Conservation (phyloP, 2,888 invertebrate genomes). For the Nomada fabriciana region DNA sequence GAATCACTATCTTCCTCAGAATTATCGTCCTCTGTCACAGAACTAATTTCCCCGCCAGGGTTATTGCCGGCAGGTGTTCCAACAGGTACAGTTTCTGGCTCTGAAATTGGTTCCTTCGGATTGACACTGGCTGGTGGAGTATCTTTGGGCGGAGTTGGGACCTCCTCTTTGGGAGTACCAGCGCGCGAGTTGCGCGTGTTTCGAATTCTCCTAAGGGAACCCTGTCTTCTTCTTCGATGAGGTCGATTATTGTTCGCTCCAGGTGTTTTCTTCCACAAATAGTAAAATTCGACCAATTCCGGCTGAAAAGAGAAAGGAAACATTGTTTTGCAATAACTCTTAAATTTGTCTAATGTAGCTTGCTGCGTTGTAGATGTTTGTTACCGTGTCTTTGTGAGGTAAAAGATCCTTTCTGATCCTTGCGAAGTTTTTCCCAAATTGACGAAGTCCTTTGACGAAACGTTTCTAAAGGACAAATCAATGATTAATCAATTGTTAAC, state of each 20-base stretch:
- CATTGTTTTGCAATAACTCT: conserved; percentile 1
- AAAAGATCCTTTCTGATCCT: conserved; percentile 98
- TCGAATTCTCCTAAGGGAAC: conserved; percentile 93
- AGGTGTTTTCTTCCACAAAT: conserved; percentile 99
- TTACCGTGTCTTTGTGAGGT: conserved; percentile 97
- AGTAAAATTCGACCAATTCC: conserved; percentile 99
- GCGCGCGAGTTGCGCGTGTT: conserved; percentile 95
- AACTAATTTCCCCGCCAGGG: conserved; percentile 87
- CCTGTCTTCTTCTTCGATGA: conserved; percentile 94
- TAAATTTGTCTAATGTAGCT: background rate
- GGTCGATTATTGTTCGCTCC: conserved; percentile 98
- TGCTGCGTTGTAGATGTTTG: background rate
- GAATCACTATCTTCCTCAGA: conserved; percentile 98
- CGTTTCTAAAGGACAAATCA: conserved; percentile 88
- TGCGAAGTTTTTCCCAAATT: conserved; percentile 99
- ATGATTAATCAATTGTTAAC: conserved; percentile 27
- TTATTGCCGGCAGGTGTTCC: conserved; percentile 79
- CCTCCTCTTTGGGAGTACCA: conserved; percentile 91
- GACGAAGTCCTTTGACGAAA: conserved; percentile 98
- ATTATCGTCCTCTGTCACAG: conserved; percentile 95
- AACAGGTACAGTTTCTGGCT: conserved; percentile 82
- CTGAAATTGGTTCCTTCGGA: conserved; percentile 80
- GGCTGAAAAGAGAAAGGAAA: conserved; percentile 86
- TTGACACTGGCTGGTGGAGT: conserved; percentile 72
- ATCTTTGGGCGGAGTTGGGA: conserved; percentile 86